Evolutionary conservation across 2,113 vertebrate species (phyloP).

Genomic region (Crotalus viridis): DNA sequence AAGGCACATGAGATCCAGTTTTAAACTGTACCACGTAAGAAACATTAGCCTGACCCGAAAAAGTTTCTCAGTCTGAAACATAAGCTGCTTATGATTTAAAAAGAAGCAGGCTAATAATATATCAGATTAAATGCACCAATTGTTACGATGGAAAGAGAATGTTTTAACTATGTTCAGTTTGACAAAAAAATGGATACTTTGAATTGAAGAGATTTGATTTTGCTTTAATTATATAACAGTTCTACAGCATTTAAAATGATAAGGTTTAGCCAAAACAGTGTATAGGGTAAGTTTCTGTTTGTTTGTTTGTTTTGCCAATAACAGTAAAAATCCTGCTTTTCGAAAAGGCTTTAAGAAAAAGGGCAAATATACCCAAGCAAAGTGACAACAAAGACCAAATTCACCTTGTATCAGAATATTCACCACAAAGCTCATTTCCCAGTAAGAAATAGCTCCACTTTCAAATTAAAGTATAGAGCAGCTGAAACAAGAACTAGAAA

Average conservation of each 20-base stretch:
- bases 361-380: not conserved
- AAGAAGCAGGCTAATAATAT: conserved; percentile 25
- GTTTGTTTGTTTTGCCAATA: not conserved
- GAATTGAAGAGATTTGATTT: conserved; percentile 49
- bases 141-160: not conserved
- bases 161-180: conserved; percentile 45
- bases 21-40: conserved; percentile 26
- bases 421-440: not conserved
- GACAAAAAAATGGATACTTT: conserved; percentile 47
- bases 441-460: not conserved
- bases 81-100: not conserved
- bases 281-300: not conserved
- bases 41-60: conserved; percentile 15
- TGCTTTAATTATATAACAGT: conserved; percentile 59
- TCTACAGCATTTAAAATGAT: conserved; percentile 10
- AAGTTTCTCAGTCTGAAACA: conserved; percentile 14
- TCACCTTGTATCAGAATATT: not conserved
- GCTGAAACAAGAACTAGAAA: not conserved
- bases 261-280: not conserved
- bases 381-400: not conserved
- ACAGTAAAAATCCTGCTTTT: not conserved
- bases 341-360: not conserved
- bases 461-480: not conserved
- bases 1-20: conserved; percentile 42
- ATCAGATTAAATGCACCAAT: not conserved